Evolutionary conservation across 30 jellyfish, hydroid and myxozoan genomes (phyloP).

Genomic region (Turritopsis dohrnii): DNA sequence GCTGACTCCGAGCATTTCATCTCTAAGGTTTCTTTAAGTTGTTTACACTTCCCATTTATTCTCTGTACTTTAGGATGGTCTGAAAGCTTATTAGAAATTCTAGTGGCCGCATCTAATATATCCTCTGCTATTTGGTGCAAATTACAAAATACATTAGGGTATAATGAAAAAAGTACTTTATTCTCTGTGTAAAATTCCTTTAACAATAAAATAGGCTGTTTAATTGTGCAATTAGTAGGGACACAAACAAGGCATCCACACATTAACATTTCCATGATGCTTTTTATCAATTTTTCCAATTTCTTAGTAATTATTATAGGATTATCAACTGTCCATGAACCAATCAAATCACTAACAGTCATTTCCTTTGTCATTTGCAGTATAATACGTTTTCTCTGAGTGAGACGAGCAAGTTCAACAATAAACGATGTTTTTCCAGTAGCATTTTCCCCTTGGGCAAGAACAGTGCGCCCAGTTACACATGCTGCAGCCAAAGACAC

Average conservation of each 20-base stretch:
- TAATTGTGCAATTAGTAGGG: background rate
- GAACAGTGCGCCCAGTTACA: background rate
- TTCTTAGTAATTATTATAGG: background rate
- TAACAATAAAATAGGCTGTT: background rate
- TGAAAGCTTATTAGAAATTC: background rate
- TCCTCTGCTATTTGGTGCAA: background rate
- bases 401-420: constrained; percentile 4
- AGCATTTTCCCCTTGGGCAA: constrained; percentile 10
- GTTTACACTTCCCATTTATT: background rate
- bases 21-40: background rate
- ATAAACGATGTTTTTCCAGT: constrained; percentile 12
- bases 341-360: constrained; percentile 15
- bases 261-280: background rate
- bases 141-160: background rate
- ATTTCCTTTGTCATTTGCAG: constrained; percentile 13
- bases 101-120: background rate
- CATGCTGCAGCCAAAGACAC: constrained; percentile 5
- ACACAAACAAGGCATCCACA: background rate
- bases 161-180: background rate
- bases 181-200: background rate
- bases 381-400: background rate
- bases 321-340: constrained; percentile 21
- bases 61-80: background rate
- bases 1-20: background rate
- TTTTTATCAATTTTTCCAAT: background rate